Evolutionary conservation across 2,113 vertebrate genomes (phyloP).

Genomic region (Scatophagus argus): DNA sequence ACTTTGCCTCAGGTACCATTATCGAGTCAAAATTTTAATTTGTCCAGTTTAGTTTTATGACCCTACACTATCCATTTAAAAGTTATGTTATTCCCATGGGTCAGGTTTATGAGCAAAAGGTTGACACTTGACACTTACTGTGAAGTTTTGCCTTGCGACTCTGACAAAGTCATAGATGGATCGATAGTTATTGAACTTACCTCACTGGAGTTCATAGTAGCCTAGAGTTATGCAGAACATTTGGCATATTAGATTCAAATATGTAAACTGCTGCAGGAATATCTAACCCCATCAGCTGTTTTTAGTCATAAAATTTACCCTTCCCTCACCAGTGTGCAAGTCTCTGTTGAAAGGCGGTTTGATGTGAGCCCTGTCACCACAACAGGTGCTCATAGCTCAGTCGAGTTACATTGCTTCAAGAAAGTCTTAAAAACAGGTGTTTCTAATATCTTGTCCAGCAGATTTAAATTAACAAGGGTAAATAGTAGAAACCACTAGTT

Average conservation of each 20-base stretch:
- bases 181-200: background rate
- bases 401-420: background rate
- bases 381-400: background rate
- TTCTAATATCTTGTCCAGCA: too few relatives aligned
- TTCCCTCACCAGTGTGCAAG: background rate
- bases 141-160: background rate
- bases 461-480: too few relatives aligned
- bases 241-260: background rate
- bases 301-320: background rate
- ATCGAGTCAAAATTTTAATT: too few relatives aligned
- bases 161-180: background rate
- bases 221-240: background rate
- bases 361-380: too few relatives aligned
- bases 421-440: background rate
- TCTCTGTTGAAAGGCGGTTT: background rate
- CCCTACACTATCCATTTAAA: too few relatives aligned
- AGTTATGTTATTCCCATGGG: too few relatives aligned
- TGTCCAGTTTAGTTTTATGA: too few relatives aligned
- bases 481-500: too few relatives aligned
- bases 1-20: too few relatives aligned
- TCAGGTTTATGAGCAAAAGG: too few relatives aligned
- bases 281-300: background rate
- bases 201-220: background rate
- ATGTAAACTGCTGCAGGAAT: background rate
- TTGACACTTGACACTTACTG: background rate